Evolutionary conservation across 2,797 vertebrate species (phyloP), one percentile per base, ranked within the genome.

Genomic region (Chaetophractus vellerosus): DNA sequence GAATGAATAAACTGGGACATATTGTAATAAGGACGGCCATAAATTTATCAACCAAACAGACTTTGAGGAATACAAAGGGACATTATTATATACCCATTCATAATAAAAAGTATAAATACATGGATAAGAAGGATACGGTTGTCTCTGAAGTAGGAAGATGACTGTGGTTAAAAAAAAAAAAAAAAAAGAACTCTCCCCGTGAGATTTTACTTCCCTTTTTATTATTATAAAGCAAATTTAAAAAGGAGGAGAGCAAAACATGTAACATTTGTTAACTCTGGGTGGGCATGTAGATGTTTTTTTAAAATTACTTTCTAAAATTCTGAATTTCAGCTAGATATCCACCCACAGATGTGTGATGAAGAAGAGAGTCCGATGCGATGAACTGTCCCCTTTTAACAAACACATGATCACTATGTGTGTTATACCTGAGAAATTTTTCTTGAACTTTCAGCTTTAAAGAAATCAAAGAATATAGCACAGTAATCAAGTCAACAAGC

Each of bases 251-350:
- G 33, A 7, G 38, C 15, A 90, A 88, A 88, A 69, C 15, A 21
- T n/a, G n/a, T 85, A 91, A 23, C 41, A 36, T 74, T 52, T 87
- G 9, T 76, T 79, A 59, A 64, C 78, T 82, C 28, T 91, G 57
- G n/a, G 41, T 52, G 33, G 21, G 36, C 31, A 72, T 52, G 24
- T 91, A 19, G 15, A 33, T 14, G 1, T 79, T 91, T 83, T 45
- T 45, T 57, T 23, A n/a, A 3, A 38, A 63, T 26, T 84, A 91
- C 16, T 92, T 10, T 64, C 31, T 33, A 91, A 66, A 50, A 87
- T 41, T 63, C 63, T 94, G 52, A 83, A 75, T 96, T 93, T 61
- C 50, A 93, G 24, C 50, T 41, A 89, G 10, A 66, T 50, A 84
- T 3, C 52, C 45, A 80, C 41, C 33, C 85, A 69, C 8, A 83